A percentile compares a stretch with the other conserved stretches of the same genome.
Evolutionary conservation across 2,888 invertebrate species (phyloP).

Genomic region (Mesoligia furuncula): DNA sequence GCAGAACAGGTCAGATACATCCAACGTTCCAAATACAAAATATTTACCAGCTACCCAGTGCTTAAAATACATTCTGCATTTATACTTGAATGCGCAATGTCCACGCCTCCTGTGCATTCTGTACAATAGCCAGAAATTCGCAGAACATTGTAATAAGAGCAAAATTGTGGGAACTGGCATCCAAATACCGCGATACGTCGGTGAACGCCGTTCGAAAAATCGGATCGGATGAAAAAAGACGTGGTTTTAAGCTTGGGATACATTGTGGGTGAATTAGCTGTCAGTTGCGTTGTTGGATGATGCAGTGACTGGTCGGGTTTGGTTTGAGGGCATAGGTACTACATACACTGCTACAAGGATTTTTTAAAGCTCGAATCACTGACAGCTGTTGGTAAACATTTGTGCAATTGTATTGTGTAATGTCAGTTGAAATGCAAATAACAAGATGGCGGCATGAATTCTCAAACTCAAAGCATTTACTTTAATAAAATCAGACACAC

Average conservation of each 20-base stretch:
- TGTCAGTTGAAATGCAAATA: not conserved
- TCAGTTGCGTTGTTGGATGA: not conserved
- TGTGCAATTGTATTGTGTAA: not conserved
- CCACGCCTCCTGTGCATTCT: constrained; percentile 36
- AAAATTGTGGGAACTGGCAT: constrained; percentile 63
- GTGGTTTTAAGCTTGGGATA: constrained; percentile 24
- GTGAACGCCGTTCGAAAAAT: constrained; percentile 59
- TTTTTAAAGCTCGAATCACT: not conserved
- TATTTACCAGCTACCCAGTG: constrained; percentile 13
- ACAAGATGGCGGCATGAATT: not conserved
- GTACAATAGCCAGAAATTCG: constrained; percentile 50
- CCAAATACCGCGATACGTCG: constrained; percentile 65
- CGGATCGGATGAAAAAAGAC: constrained; percentile 60
- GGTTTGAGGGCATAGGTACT: not conserved
- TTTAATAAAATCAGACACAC: not conserved
- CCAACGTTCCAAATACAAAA: constrained; percentile 25
- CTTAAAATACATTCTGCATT: constrained; percentile 47
- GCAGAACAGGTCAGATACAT: constrained; percentile 9
- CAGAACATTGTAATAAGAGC: constrained; percentile 55
- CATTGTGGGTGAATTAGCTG: constrained; percentile 28
- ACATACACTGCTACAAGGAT: not conserved
- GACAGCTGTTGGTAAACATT: not conserved
- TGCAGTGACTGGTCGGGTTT: not conserved
- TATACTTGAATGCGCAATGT: constrained; percentile 46
- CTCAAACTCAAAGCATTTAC: not conserved